Evolutionary conservation across 2,888 invertebrate species (phyloP).

Genomic region (Epinotia bilunana): DNA sequence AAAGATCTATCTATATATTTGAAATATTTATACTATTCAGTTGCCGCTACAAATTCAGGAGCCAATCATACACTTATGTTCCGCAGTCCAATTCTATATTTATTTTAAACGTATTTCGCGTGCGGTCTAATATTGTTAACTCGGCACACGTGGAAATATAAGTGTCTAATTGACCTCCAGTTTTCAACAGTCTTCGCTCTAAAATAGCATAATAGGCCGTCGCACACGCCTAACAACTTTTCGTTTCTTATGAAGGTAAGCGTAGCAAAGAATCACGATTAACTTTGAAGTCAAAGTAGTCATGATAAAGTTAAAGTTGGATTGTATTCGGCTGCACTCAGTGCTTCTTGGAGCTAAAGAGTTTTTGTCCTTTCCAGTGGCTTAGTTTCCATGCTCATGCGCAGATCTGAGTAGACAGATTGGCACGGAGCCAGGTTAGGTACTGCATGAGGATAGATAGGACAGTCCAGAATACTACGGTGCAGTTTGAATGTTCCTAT

Average conservation of each 20-base stretch:
- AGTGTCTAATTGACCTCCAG: neutral
- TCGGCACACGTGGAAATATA: neutral
- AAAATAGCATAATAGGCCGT: neutral
- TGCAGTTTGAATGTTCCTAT: neutral
- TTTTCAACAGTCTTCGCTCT: neutral
- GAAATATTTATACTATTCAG: no score
- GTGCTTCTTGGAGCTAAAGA: neutral
- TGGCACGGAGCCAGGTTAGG: slow-evolving; percentile 23
- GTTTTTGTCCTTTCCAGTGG: slow-evolving; percentile 21
- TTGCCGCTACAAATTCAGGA: no score
- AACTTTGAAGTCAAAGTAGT: neutral
- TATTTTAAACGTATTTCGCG: no score
- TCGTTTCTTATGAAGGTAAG: neutral
- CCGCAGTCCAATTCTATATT: no score
- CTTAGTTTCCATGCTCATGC: neutral
- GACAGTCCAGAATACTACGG: neutral
- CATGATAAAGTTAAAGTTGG: neutral
- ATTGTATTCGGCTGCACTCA: neutral
- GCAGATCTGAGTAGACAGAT: slow-evolving; percentile 14
- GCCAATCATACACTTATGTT: no score
- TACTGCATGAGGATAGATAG: neutral
- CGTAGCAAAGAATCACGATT: neutral
- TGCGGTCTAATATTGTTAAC: neutral
- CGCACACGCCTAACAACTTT: neutral
- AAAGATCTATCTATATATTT: no score